Evolutionary conservation across 2,888 invertebrate genomes (phyloP), one percentile per base, ranked within the genome.

Genomic region (Acrobasis repandana): DNA sequence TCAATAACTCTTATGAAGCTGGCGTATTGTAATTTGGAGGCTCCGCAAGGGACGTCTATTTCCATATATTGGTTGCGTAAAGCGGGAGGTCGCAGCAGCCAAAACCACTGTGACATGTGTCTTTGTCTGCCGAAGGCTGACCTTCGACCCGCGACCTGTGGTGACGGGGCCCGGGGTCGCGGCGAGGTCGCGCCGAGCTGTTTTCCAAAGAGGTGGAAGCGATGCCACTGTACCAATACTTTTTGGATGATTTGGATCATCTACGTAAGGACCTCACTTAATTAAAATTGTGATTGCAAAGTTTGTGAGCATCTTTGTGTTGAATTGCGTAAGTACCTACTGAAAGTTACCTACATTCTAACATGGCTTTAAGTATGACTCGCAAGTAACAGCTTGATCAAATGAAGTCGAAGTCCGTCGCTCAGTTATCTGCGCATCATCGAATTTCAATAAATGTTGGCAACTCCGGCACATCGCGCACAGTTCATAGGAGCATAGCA

Each of bases 101-200:
- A 28, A 36, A 36, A 36, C 36, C 8, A 36, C 52, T 16, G 52
- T 16, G 52, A 52, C 52, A 52, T 36, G 52, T 52, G 51, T 33
- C 52, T 38, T 52, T 52, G 52, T 52, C 16, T 52, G 16, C 36
- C 52, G 33, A 52, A 52, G 16, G 28, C 16, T 52, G 52, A 11
- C 52, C 52, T 52, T 11, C 16, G 52, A 52, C 52, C 52, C 36
- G 11, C 11, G 38, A 38, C 38, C 38, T 11, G 52, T 15, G 36
- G 14, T 10, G 16, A 36, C 4, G 52, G 10, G 16, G 16, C 50
- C 28, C 18, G 11, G 52, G 52, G 52, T 36, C 36, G 16, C 15
- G 36, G 5, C 52, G 52, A 52, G 36, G 52, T 16, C 36, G 36
- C 36, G 16, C 6, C 6, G 33, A 14, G n/a, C 38, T 15, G 36